Conservation (phyloP, 2,888 invertebrate species). For the Tachina fera region DNA sequence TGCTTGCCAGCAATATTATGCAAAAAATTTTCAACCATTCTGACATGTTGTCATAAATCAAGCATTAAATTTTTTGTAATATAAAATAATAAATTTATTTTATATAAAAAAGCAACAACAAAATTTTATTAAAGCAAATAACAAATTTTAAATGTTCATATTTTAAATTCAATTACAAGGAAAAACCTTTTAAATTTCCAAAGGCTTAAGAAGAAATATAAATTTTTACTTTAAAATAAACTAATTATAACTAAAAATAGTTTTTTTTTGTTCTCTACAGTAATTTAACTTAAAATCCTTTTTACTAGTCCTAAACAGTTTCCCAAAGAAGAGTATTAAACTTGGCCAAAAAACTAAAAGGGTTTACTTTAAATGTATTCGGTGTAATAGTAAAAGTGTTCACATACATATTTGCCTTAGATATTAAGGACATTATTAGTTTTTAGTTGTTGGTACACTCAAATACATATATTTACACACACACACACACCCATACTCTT, state of each 20-base stretch:
- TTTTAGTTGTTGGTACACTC: slow-evolving; percentile 15
- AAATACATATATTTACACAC: slow-evolving; percentile 3
- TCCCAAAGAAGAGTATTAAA: slow-evolving; percentile 32
- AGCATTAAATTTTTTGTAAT: slow-evolving; percentile 30
- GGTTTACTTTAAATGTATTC: slow-evolving; percentile 12
- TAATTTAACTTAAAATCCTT: slow-evolving; percentile 53
- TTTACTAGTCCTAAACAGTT: slow-evolving; percentile 32
- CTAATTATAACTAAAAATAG: slow-evolving; percentile 53
- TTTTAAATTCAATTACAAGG: slow-evolving; percentile 58
- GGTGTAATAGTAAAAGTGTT: slow-evolving; percentile 6
- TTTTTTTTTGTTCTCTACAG: not conserved
- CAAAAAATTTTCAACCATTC: slow-evolving; percentile 40
- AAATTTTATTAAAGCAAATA: slow-evolving; percentile 21
- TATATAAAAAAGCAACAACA: slow-evolving; percentile 25
- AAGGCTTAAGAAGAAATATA: not conserved
- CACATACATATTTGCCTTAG: slow-evolving; percentile 49
- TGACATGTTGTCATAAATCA: slow-evolving; percentile 64
- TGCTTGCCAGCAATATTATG: slow-evolving; percentile 33
- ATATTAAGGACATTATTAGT: slow-evolving; percentile 70
- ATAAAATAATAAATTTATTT: slow-evolving; percentile 11
- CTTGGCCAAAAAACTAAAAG: slow-evolving; percentile 43
- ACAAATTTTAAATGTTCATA: slow-evolving; percentile 13
- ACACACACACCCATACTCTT: not conserved
- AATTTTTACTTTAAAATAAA: slow-evolving; percentile 59
- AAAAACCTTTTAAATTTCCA: slow-evolving; percentile 39